Conservation (phyloP, 2,888 invertebrate genomes). For the Dryobotodes eremita region DNA sequence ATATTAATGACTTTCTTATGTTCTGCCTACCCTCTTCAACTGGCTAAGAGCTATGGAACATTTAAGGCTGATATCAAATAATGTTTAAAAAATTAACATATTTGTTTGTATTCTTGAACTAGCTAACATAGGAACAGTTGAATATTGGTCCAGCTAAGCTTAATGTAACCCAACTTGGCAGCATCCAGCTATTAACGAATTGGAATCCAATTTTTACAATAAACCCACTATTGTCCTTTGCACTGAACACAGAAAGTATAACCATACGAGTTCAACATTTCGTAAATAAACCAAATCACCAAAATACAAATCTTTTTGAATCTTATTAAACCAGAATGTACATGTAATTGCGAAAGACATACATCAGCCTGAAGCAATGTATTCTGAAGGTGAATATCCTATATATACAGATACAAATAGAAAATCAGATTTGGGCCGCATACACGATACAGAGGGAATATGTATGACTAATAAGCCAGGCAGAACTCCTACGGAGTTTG, state of each 20-base stretch:
- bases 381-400: constrained; percentile 32
- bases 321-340: constrained; percentile 15
- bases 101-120: too few species aligned
- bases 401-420: constrained; percentile 44
- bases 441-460: constrained; percentile 54
- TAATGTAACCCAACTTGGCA: not conserved
- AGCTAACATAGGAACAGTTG: not conserved
- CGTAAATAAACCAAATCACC: not conserved
- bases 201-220: not conserved
- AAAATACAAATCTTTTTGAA: constrained; percentile 3
- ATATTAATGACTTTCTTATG: not conserved
- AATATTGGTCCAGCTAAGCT: not conserved
- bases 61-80: not conserved
- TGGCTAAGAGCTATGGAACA: too few species aligned
- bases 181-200: not conserved
- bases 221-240: not conserved
- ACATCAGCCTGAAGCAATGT: constrained; percentile 32
- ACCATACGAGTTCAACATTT: not conserved
- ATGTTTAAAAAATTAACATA: not conserved
- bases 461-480: constrained; percentile 52
- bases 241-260: not conserved
- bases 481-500: constrained; percentile 47
- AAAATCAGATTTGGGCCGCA: constrained; percentile 54
- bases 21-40: not conserved
- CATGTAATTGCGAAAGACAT: constrained; percentile 25